Base-by-base conservation (phyloP, 2,113 vertebrate species). In the Mustela lutreola region DNA sequence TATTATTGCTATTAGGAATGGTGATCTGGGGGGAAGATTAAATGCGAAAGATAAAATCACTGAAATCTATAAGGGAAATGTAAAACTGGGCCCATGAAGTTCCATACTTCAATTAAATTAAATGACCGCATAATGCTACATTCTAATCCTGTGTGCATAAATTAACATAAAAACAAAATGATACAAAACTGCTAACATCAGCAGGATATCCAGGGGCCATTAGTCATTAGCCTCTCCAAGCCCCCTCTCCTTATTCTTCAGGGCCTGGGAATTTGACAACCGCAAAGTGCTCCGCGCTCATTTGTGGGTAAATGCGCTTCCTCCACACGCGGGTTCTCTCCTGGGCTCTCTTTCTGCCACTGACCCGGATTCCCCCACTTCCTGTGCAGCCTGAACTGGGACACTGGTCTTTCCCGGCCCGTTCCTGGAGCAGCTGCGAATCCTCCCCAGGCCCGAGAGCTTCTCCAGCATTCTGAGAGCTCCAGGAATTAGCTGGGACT, bases 131-230 rank as follows among this genome's bases (percentile, higher is more conserved):
- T 94, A 96, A 97, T 89, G 94, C 95, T 96, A 94, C 95, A 96
- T 96, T 98, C 97, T 96, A 98, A 97, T 97, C 97, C 97, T 83
- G 80, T 91, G 94, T 96, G 97, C 97, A 97, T 97, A 97, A 98
- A 96, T 97, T 97, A 97, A 95, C 97, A 97, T 96, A 98, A 97
- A 98, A 97, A 96, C 97, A 98, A 98, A 98, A 96, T 95, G 97
- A 95, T 92, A 95, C 48, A 92, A 92, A 98, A 92, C 92, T 94
- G 96, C 97, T 78, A 28, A 88, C 65, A 15, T 97, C 97, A 97
- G 97, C 97, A 96, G 92, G 90, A 97, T 97, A 96, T 85, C 8
- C 80, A 95, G 97, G 94, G 84, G 92, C 96, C 96, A 92, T 97
- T 97, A 98, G 95, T 97, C 98, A 96, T 95, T 92, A 97, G 97